A percentile compares a stretch with the other conserved stretches of the same genome.
Evolutionary conservation across 2,888 invertebrate genomes (phyloP).

Genomic region (Apodemia mormo): DNA sequence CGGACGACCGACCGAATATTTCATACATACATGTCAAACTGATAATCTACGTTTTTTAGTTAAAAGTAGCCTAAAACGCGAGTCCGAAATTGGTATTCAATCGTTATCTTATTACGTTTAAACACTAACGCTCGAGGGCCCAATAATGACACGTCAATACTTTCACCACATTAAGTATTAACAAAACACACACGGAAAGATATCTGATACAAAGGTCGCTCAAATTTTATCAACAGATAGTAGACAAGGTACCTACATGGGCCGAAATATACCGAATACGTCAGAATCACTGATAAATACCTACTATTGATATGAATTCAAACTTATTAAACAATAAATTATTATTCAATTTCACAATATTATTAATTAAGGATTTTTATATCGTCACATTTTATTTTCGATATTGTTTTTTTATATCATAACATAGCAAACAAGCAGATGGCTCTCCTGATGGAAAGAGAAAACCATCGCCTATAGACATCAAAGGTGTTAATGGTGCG

Average conservation of each 20-base stretch:
- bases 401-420: too few species aligned
- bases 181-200: constrained; percentile 13
- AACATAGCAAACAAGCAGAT: too few species aligned
- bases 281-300: constrained; percentile 20
- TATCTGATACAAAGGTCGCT: constrained; percentile 39
- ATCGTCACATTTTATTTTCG: too few species aligned
- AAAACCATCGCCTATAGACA: too few species aligned
- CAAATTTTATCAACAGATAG: constrained; percentile 59
- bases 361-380: neutral
- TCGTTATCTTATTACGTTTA: neutral
- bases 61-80: neutral
- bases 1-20: too few species aligned
- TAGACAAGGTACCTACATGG: constrained; percentile 38
- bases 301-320: neutral
- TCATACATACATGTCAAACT: too few species aligned
- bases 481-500: too few species aligned
- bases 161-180: constrained; percentile 11
- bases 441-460: too few species aligned
- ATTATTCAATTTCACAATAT: neutral
- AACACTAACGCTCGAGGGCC: neutral
- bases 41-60: too few species aligned
- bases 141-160: constrained; percentile 9
- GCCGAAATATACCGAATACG: constrained; percentile 19
- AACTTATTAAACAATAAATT: neutral
- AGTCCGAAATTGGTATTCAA: neutral